Evolutionary conservation across 2,888 invertebrate genomes (phyloP).

Genomic region (Callosobruchus maculatus): DNA sequence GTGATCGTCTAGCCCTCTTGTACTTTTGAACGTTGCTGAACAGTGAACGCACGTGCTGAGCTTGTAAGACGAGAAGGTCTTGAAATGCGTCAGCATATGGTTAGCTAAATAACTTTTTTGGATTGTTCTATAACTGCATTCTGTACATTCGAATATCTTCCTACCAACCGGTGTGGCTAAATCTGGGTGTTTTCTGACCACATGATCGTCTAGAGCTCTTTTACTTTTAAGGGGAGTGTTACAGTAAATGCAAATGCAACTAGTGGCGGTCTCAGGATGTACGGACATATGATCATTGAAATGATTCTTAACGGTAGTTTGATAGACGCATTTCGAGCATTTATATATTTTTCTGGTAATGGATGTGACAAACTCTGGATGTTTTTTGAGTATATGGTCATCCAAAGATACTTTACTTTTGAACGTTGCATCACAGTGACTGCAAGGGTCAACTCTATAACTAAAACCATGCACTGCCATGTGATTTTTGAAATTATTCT

Average conservation of each 20-base stretch:
- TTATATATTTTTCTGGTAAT: neutral
- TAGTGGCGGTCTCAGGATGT: neutral
- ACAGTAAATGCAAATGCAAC: neutral
- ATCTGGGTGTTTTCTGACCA: neutral
- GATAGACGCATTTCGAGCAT: neutral
- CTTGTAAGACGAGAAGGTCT: neutral
- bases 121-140: neutral
- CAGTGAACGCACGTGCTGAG: neutral
- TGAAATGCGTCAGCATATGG: neutral
- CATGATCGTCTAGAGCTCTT: neutral
- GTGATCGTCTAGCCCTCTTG: neutral
- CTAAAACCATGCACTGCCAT: too few relatives aligned
- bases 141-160: neutral
- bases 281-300: neutral
- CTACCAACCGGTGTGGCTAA: neutral
- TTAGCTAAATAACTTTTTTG: neutral
- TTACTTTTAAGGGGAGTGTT: neutral
- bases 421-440: neutral
- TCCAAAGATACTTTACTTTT: neutral
- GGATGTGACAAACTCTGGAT: neutral
- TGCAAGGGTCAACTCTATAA: neutral
- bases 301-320: neutral
- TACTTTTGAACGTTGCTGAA: neutral
- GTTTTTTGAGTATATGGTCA: neutral
- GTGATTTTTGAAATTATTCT: too few relatives aligned